Conservation (phyloP, 2,797 vertebrate species). For the Thunnus albacares region DNA sequence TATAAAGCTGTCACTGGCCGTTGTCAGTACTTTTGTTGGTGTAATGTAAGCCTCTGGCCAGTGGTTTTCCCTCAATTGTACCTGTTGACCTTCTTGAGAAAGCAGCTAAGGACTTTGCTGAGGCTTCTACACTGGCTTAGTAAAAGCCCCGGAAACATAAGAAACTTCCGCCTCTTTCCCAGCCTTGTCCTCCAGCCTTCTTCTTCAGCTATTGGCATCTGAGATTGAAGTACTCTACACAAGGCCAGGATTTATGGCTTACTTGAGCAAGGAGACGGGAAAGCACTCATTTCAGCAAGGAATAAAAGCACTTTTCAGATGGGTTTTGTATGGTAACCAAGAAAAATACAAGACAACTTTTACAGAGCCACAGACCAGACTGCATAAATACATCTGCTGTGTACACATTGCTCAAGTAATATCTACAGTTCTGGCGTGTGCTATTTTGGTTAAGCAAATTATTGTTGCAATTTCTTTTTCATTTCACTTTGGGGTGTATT, state of each 20-base stretch:
- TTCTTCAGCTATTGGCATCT: slow-evolving; percentile 56
- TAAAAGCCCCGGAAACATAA: slow-evolving; percentile 61
- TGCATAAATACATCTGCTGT: slow-evolving; percentile 64
- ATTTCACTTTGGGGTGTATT: slow-evolving; percentile 36
- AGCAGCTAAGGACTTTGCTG: slow-evolving; percentile 54
- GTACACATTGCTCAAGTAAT: slow-evolving; percentile 61
- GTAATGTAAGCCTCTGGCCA: slow-evolving; percentile 56
- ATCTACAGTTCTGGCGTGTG: slow-evolving; percentile 48
- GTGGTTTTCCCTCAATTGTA: slow-evolving; percentile 58
- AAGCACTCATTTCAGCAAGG: slow-evolving; percentile 70
- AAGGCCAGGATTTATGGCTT: slow-evolving; percentile 70
- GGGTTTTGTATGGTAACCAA: slow-evolving; percentile 74
- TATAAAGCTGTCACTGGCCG: slow-evolving; percentile 69
- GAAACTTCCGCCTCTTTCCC: slow-evolving; percentile 65
- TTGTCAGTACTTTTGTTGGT: slow-evolving; percentile 55
- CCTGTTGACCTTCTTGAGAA: slow-evolving; percentile 69
- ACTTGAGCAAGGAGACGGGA: slow-evolving; percentile 50
- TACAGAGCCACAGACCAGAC: slow-evolving; percentile 61
- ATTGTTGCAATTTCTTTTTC: slow-evolving; percentile 41
- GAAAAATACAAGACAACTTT: slow-evolving; percentile 72
- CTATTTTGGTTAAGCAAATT: slow-evolving; percentile 56
- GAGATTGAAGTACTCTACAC: slow-evolving; percentile 54
- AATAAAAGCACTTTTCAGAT: slow-evolving; percentile 73
- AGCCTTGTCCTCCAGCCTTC: slow-evolving; percentile 59
- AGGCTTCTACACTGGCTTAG: slow-evolving; percentile 60